phyloP scores from a whole-genome alignment of 2,113 vertebrate species.

The Chauna torquata region DNA sequence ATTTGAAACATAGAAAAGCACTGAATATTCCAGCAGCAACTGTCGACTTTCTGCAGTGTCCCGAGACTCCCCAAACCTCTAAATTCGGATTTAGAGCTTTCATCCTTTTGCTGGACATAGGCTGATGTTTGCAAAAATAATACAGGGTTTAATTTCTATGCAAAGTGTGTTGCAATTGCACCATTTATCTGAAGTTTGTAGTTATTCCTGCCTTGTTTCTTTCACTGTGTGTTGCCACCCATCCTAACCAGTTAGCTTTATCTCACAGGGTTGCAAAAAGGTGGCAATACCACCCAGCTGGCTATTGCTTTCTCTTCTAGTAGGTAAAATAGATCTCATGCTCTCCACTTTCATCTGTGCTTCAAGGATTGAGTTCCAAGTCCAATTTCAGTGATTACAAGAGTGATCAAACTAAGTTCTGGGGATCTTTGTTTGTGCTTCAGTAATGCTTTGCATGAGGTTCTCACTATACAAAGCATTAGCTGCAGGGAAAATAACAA shows the following conservation, averaged over 20 bases:
- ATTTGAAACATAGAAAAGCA: neutral
- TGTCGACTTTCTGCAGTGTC: neutral
- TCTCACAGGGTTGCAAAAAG: neutral
- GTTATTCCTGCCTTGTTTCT: neutral
- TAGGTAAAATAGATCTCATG: neutral
- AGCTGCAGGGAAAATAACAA: conserved; percentile 58
- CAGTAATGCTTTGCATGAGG: conserved; percentile 33
- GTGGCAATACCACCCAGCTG: neutral
- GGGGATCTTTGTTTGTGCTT: neutral
- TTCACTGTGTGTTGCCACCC: neutral
- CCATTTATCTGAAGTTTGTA: neutral
- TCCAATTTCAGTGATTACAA: neutral
- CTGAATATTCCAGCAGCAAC: neutral
- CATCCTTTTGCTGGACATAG: neutral
- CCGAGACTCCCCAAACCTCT: neutral
- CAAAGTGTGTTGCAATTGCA: neutral
- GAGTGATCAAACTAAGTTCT: neutral
- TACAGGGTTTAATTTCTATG: neutral
- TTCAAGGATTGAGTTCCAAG: neutral
- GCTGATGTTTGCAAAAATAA: neutral
- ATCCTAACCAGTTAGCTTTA: neutral
- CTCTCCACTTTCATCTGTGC: neutral
- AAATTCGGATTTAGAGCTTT: neutral
- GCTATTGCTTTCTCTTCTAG: neutral
- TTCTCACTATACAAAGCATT: conserved; percentile 24